These are phyloP conservation scores for Poeciliopsis turrubarensis DNA, from an alignment of 2,113 vertebrate species.

Conservation along the genomic window DNA sequence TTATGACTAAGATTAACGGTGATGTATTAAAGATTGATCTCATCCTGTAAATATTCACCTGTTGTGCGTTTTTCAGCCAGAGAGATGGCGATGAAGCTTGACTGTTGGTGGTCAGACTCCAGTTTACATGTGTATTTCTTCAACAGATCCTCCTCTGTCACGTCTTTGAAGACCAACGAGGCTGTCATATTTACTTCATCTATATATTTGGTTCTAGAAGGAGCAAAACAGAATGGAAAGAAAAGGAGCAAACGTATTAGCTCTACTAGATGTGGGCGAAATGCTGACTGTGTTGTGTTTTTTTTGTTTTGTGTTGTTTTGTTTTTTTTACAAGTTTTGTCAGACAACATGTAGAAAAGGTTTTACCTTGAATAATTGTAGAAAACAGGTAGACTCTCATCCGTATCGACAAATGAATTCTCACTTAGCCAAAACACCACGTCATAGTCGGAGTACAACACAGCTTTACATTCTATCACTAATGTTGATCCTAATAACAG, in stretches of 20 bases:
- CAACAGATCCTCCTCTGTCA: conserved; percentile 42
- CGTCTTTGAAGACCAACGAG: conserved; percentile 43
- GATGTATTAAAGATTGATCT: too few species aligned
- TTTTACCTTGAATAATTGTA: conserved; percentile 35
- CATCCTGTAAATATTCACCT: not conserved
- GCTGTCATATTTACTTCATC: not conserved
- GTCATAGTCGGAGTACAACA: not conserved
- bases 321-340: not conserved
- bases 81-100: conserved; percentile 31
- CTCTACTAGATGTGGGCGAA: too few species aligned
- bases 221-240: not conserved
- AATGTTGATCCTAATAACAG: conserved; percentile 36
- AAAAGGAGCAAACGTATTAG: not conserved
- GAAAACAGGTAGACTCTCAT: conserved; percentile 33
- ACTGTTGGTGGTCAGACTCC: accelerated
- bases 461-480: conserved; percentile 48
- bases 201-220: not conserved
- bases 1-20: too few species aligned
- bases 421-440: conserved; percentile 37
- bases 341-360: not conserved
- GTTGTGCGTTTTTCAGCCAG: conserved; percentile 29
- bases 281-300: not conserved
- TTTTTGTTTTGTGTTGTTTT: not conserved
- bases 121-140: conserved; percentile 53
- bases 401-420: accelerated